These are phyloP conservation scores for Eupithecia dodoneata DNA, from an alignment of 2,888 invertebrate genomes.

Conservation along the genomic window DNA sequence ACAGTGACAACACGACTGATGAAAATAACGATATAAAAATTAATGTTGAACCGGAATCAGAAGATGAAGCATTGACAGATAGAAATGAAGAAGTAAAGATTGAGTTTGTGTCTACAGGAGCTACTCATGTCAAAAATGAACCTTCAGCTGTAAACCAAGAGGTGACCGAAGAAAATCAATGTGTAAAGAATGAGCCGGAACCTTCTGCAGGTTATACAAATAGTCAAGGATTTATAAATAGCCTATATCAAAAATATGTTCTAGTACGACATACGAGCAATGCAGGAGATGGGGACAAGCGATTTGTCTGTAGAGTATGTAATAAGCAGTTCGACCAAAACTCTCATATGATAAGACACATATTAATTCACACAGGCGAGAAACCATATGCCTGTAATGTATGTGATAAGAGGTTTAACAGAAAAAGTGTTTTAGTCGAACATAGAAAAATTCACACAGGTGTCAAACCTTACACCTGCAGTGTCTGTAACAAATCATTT, in stretches of 20 bases:
- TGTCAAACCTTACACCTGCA: background rate
- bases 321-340: background rate
- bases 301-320: background rate
- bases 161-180: background rate
- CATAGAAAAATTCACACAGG: background rate
- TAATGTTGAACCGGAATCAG: background rate
- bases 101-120: background rate
- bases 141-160: background rate
- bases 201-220: background rate
- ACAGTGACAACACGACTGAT: background rate
- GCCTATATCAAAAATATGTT: background rate
- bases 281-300: background rate
- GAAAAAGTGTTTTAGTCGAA: background rate
- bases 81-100: background rate
- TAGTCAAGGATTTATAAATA: background rate
- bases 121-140: background rate
- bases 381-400: background rate
- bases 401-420: background rate
- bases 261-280: background rate
- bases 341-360: background rate
- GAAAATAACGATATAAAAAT: background rate
- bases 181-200: background rate
- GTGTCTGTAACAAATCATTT: background rate
- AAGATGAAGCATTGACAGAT: background rate
- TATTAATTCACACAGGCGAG: background rate